Evolutionary conservation across 1,140 invertebrate genomes (phyloP).

Genomic region (Brachionus calyciflorus): DNA sequence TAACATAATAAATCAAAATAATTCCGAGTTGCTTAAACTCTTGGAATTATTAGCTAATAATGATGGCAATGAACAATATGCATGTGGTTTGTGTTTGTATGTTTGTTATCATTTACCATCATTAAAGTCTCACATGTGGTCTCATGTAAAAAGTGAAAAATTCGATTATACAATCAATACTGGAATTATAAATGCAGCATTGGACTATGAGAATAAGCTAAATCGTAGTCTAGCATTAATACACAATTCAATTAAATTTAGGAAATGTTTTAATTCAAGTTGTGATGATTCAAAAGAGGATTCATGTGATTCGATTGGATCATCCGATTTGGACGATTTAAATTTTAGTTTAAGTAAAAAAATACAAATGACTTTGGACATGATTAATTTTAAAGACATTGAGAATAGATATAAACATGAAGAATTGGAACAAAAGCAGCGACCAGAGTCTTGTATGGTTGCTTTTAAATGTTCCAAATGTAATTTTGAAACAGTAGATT

Average conservation of each 20-base stretch:
- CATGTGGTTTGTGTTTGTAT: constrained; percentile 60
- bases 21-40: not conserved
- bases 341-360: constrained; percentile 50
- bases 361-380: constrained; percentile 51
- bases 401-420: not conserved
- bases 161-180: constrained; percentile 59
- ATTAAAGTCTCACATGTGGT: constrained; percentile 61
- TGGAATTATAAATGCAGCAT: constrained; percentile 59
- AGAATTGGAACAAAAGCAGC: no score
- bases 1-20: not conserved
- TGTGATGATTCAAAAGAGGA: constrained; percentile 47
- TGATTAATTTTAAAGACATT: constrained; percentile 46
- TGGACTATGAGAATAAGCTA: constrained; percentile 54
- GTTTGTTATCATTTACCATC: constrained; percentile 60
- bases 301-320: constrained; percentile 50
- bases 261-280: not conserved
- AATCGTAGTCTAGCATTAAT: constrained; percentile 3
- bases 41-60: not conserved
- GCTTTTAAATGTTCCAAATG: constrained; percentile 59
- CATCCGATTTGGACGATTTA: constrained; percentile 51
- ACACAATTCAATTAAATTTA: constrained; percentile 9
- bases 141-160: constrained; percentile 57
- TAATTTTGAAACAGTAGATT: constrained; percentile 58
- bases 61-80: constrained; percentile 55
- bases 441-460: constrained; percentile 54